Conservation (phyloP, 2,797 vertebrate species). For the Sarcoramphus papa region DNA sequence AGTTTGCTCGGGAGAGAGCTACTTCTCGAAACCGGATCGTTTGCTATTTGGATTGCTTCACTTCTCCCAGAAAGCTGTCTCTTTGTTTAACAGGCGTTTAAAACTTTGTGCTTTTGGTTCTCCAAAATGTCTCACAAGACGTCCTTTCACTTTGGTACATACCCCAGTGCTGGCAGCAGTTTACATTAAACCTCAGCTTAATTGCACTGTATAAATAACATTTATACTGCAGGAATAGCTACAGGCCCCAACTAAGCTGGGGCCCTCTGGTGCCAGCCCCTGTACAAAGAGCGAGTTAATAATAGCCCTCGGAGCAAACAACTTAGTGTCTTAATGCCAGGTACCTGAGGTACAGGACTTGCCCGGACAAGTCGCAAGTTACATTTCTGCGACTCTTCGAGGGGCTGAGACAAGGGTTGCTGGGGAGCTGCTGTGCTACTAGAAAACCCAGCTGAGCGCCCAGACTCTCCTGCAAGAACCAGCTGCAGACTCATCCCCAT, state of each 20-base stretch:
- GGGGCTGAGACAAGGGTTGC: not conserved
- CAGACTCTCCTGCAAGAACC: not conserved
- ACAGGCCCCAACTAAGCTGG: not conserved
- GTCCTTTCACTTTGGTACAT: not conserved
- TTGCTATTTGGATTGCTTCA: not conserved
- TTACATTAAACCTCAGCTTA: slow-evolving; percentile 20
- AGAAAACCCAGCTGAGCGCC: not conserved
- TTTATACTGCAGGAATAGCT: not conserved
- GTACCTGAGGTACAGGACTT: not conserved
- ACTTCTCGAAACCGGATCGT: not conserved
- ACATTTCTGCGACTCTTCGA: not conserved
- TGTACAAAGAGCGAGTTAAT: not conserved
- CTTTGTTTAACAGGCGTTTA: not conserved
- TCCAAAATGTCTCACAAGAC: not conserved
- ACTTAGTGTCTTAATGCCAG: not conserved
- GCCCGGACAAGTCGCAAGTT: not conserved
- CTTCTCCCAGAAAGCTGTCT: not conserved
- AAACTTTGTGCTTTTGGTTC: not conserved
- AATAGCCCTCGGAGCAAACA: not conserved
- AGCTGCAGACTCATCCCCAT: accelerated
- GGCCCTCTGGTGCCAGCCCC: not conserved
- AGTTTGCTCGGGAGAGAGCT: not conserved
- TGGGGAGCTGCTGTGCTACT: not conserved
- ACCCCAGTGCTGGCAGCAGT: not conserved
- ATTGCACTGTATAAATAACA: slow-evolving; percentile 26